Evolutionary conservation across 2,888 invertebrate genomes (phyloP), one percentile per base, ranked within the genome.

Genomic region (Allygus modestus): DNA sequence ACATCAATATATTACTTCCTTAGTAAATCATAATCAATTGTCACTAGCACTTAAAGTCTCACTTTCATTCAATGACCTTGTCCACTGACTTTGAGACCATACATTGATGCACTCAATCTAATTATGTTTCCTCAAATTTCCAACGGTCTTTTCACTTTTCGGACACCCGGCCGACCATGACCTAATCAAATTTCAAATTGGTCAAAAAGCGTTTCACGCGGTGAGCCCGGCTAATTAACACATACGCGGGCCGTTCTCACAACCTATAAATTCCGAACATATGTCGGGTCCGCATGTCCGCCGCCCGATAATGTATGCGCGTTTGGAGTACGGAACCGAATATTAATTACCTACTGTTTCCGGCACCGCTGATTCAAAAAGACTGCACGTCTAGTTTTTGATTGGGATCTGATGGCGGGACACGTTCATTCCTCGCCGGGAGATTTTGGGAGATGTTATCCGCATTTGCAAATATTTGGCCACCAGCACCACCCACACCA

Each of bases 291-390:
- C 31, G 71, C 54, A 33, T 73, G 73, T 73, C 73, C 43, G 37
- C 31, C 69, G n/a, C n/a, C n/a, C n/a, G 37, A 37, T 82, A 82
- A 69, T 82, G 82, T 82, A 82, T 82, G 82, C 81, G 41, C 20
- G 58, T 20, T 23, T 12, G 81, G 37, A 28, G 65, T 31, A 81
- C 61, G 41, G 31, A 69, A 61, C 81, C 54, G 81, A 81, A 81
- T 81, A 81, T 81, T 81, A 81, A 82, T 46, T 82, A 46, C 43
- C 31, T 15, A 20, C 43, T 54, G 82, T 69, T 82, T 82, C 82
- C 82, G 82, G 82, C 82, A 58, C 82, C 46, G 69, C 65, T 82
- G 82, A 69, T 81, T 81, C 81, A 12, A 43, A 69, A 65, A 69
- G 65, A 82, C 41, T 82, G 43, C 82, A 82, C 82, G 82, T 82